Conservation (phyloP, 2,888 invertebrate species). For the Tetragonisca angustula region DNA sequence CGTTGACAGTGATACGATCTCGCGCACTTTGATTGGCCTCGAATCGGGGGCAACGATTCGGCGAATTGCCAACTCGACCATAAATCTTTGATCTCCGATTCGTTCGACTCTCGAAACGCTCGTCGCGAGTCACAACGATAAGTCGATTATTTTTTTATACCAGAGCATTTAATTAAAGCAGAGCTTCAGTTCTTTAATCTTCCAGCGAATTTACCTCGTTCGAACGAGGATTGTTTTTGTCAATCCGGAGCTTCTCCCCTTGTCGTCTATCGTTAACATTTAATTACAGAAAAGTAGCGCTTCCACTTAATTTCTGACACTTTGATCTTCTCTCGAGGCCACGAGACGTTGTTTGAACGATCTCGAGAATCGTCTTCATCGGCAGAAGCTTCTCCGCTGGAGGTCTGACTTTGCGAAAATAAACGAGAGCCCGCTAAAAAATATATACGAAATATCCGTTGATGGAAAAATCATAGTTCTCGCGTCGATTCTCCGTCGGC, state of each 20-base stretch:
- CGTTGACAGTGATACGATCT: slow-evolving; percentile 22
- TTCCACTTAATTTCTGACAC: neutral
- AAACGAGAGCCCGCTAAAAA: neutral
- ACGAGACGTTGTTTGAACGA: neutral
- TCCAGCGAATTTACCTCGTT: neutral
- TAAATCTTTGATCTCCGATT: slow-evolving; percentile 48
- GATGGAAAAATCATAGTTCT: too few species aligned
- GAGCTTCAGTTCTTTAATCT: neutral
- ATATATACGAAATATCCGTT: neutral
- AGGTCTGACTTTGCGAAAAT: neutral
- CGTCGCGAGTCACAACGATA: neutral
- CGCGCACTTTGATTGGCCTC: slow-evolving; percentile 35
- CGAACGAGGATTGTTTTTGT: neutral
- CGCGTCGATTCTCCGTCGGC: too few species aligned
- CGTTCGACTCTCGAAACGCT: slow-evolving; percentile 27
- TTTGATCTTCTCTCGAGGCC: neutral
- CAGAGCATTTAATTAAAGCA: neutral
- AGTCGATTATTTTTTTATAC: neutral
- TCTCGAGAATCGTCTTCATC: neutral
- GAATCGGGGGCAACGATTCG: slow-evolving; percentile 22
- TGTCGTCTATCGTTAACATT: neutral
- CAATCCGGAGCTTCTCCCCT: neutral
- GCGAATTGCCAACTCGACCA: slow-evolving; percentile 17
- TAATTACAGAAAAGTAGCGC: slow-evolving; percentile 3
- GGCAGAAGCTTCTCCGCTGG: neutral